These are phyloP conservation scores for Fistularia commersonii DNA, from an alignment of 2,797 vertebrate species.

Conservation along the genomic window DNA sequence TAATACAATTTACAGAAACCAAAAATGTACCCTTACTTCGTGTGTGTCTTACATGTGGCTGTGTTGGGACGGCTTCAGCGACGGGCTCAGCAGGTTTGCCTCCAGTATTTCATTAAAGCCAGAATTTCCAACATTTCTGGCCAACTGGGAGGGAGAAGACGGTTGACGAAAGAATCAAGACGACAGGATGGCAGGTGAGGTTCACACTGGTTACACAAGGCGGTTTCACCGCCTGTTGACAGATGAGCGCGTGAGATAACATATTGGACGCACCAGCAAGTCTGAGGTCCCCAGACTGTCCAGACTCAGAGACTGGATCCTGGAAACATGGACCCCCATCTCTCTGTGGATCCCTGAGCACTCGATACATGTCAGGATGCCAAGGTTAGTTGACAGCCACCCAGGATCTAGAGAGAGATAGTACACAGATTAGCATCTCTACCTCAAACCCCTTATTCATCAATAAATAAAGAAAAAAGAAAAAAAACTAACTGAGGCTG, in stretches of 20 bases:
- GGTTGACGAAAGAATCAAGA: background rate
- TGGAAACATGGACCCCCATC: constrained; percentile 81
- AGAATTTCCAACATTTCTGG: constrained; percentile 80
- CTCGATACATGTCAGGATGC: constrained; percentile 83
- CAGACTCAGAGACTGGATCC: constrained; percentile 79
- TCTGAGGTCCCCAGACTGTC: constrained; percentile 83
- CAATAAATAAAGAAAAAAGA: no score
- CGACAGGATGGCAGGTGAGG: background rate
- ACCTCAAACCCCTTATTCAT: no score
- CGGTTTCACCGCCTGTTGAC: background rate
- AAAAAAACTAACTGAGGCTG: no score
- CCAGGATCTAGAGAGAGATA: constrained; percentile 69
- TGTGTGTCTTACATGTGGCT: constrained; percentile 77
- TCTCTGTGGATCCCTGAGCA: constrained; percentile 86
- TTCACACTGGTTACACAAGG: no score
- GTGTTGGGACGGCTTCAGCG: constrained; percentile 75
- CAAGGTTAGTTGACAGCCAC: constrained; percentile 83
- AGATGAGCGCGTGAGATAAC: no score
- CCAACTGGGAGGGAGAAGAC: constrained; percentile 56
- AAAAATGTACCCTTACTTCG: background rate
- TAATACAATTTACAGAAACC: no score
- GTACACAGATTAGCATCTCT: no score
- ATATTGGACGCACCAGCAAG: constrained; percentile 67
- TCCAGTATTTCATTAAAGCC: constrained; percentile 84
- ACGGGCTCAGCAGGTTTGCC: constrained; percentile 72